Base-by-base conservation (phyloP, 2,113 vertebrate species). In the Cryptotis parvus region DNA sequence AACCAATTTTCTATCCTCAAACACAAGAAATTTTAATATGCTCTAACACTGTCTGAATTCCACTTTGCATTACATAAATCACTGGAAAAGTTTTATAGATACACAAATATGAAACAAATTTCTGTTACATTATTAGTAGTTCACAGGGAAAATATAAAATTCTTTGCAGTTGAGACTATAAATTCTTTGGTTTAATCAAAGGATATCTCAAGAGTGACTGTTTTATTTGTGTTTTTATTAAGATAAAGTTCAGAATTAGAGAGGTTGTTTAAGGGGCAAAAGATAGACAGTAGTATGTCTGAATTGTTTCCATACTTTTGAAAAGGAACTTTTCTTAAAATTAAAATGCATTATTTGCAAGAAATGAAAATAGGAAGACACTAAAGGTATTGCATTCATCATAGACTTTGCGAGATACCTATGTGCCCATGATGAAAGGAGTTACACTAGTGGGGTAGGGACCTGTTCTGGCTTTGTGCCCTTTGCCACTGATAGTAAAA, bases 221-320 rank as follows among this genome's bases (percentile, higher is more conserved):
- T 29, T 83, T 77, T n/a, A 27, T 87, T 75, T 63, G 29, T 55
- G 24, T 61, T 80, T 73, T 68, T 58, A 68, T 74, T 85, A 87
- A 61, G 12, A 81, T 75, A 69, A 84, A 41, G 26, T 29, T 63
- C 16, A 33, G 63, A 63, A 58, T 22, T 3, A 81, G n/a, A 72
- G 11, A 29, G 9, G 6, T n/a, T 75, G 37, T 84, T 68, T 74
- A 2, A 69, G 37, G 1, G 15, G 1, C 39, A n/a, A n/a, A n/a
- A n/a, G n/a, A 11, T 70, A 70, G 70, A 26, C 33, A 76, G 39
- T 45, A 77, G 18, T 70, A 8, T 66, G 4, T 52, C 61, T 76
- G 39, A 75, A 35, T 75, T 43, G 49, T 86, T n/a, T 45, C 77
- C 9, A 52, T 26, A 63, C n/a, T 29, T 52, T 8, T 35, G 24